Base-by-base conservation (phyloP, 2,113 vertebrate genomes). In the Chlorodrepanis virens region DNA sequence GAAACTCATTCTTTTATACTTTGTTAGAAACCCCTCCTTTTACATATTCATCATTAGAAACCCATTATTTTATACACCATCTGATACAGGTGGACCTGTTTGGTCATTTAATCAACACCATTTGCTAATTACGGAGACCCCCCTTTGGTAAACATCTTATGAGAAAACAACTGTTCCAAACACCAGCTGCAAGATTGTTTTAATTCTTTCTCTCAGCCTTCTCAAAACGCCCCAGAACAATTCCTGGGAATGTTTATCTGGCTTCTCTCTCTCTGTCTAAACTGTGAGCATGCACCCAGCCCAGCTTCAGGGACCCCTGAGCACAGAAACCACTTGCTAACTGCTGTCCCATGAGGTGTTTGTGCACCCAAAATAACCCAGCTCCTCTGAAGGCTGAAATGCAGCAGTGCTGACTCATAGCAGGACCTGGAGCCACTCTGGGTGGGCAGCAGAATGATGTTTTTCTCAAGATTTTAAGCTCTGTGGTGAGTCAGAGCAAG, bases 251-350 rank as follows among this genome's bases (percentile, higher is more conserved):
- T 14, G 54, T 57, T 57, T 14, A n/a, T 57, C 54, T n/a, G 54
- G 21, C 9, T 57, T 56, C 28, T n/a, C 53, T 33, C 31, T 14
- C 54, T 7, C 6, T 22, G 31, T 22, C 5, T 9, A 13, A 21
- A 9, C 20, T n/a, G 20, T n/a, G 4, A 50, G 54, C 33, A n/a
- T 57, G 20, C 33, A 14, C 54, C n/a, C 21, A 11, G 4, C 2
- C 0, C n/a, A 15, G 49, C 44, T 56, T n/a, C 2, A 20, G 28
- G 4, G 65, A 68, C 0, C 33, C 59, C 29, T 25, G 39, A 72
- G 53, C 54, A 23, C 64, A 76, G 39, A 79, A 78, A 84, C 20
- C 56, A 11, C 52, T 14, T 4, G 14, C 70, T 80, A 25, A 37
- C 29, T 59, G 24, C 22, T 6, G 49, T 5, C 56, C 33, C 44